Evolutionary conservation across 1,140 invertebrate species (phyloP).

Genomic region (Neoseiulus cucumeris): DNA sequence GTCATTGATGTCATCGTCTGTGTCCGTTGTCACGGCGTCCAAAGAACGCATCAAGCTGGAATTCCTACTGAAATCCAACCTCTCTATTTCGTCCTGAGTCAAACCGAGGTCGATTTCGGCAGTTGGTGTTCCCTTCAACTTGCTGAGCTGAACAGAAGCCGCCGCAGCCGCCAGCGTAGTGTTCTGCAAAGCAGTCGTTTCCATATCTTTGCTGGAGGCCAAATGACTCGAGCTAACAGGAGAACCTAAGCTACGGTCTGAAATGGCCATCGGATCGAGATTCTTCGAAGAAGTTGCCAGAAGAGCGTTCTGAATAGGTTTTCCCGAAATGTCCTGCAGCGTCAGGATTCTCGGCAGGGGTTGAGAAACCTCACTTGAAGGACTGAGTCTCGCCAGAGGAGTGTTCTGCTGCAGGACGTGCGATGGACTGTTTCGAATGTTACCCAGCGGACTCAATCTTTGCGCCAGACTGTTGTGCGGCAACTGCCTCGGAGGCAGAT

Average conservation of each 20-base stretch:
- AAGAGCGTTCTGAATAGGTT: conserved; percentile 64
- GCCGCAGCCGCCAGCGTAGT: conserved; percentile 23
- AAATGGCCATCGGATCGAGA: conserved; percentile 21
- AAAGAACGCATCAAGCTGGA: conserved; percentile 74
- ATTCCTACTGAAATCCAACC: conserved; percentile 56
- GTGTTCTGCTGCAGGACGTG: conserved; percentile 47
- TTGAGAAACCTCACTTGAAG: conserved; percentile 69
- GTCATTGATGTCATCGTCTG: conserved; percentile 42
- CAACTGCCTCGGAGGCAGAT: conserved; percentile 36
- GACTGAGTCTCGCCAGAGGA: conserved; percentile 64
- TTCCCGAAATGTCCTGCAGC: conserved; percentile 75
- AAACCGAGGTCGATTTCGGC: conserved; percentile 38
- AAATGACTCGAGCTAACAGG: conserved; percentile 70
- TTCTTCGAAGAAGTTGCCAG: conserved; percentile 51
- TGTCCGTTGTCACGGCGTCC: conserved; percentile 76
- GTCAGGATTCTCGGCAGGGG: conserved; percentile 76
- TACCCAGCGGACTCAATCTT: conserved; percentile 26
- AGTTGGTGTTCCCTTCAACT: conserved; percentile 13
- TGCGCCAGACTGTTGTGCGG: conserved; percentile 23
- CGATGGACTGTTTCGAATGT: conserved; percentile 29
- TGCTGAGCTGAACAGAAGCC: conserved; percentile 10
- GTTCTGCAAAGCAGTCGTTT: conserved; percentile 28
- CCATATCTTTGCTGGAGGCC: conserved; percentile 56
- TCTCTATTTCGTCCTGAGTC: conserved; percentile 75
- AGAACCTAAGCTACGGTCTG: conserved; percentile 46